A percentile compares a stretch with the other conserved stretches of the same genome.
These are phyloP conservation scores for Cheilinus undulatus DNA, from an alignment of 2,113 vertebrate genomes.

Conservation along the genomic window DNA sequence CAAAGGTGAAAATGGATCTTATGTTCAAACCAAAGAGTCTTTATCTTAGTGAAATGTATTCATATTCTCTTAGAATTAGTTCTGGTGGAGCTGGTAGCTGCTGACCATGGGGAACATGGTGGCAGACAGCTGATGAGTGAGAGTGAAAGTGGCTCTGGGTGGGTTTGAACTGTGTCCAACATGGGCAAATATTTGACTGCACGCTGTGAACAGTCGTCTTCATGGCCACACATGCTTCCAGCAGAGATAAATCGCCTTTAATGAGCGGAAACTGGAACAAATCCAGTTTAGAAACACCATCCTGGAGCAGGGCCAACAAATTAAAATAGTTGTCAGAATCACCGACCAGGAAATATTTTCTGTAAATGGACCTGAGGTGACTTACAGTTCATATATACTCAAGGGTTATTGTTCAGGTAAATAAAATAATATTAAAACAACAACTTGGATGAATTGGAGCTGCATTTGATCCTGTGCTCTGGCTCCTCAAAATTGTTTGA, in stretches of 20 bases:
- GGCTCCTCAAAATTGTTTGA: not conserved
- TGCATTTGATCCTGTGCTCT: not conserved
- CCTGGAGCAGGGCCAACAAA: not conserved
- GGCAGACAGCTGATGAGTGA: not conserved
- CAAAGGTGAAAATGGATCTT: not conserved
- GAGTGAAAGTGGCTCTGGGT: slow-evolving; percentile 3
- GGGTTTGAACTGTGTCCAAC: slow-evolving; percentile 27
- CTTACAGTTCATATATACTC: not conserved
- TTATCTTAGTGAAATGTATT: not conserved
- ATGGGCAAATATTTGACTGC: slow-evolving; percentile 56
- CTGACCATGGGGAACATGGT: not conserved
- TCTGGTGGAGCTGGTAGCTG: not conserved
- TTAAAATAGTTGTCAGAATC: not conserved
- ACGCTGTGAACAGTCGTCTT: slow-evolving; percentile 11
- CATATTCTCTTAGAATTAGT: not conserved
- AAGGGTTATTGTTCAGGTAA: not conserved
- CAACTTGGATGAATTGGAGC: not conserved
- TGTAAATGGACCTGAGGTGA: not conserved
- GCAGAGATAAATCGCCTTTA: slow-evolving; percentile 4
- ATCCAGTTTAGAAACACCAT: slow-evolving; percentile 5
- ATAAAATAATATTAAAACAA: not conserved
- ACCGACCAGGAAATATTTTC: not conserved
- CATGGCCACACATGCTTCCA: not conserved
- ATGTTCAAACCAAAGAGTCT: not conserved
- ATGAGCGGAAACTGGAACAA: not conserved